These are phyloP conservation scores for Pygoscelis antarcticus DNA, from an alignment of 2,113 vertebrate genomes.

Conservation along the genomic window DNA sequence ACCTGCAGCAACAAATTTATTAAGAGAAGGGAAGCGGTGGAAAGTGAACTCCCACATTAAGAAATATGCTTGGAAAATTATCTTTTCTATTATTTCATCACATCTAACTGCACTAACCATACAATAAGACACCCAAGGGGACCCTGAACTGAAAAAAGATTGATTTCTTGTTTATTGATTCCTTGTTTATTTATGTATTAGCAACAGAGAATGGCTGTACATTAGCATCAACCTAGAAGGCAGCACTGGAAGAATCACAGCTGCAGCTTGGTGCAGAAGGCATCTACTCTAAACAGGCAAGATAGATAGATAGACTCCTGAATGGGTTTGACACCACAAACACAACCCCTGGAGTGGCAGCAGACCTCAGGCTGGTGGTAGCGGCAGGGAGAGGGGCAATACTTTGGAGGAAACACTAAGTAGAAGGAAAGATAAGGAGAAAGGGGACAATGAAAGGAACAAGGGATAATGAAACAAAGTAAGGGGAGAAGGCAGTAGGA, in stretches of 20 bases:
- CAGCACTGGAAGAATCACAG: background rate
- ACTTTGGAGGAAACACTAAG: background rate
- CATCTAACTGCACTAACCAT: background rate
- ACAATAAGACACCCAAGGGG: background rate
- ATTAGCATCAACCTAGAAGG: background rate
- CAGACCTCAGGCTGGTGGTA: background rate
- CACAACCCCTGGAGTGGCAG: background rate
- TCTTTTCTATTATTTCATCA: background rate
- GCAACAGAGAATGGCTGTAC: background rate
- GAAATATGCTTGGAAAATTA: background rate
- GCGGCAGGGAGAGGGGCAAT: accelerated
- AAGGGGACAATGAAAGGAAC: background rate
- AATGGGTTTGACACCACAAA: background rate
- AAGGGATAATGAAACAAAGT: background rate
- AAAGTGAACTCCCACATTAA: background rate
- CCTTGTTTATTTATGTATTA: background rate
- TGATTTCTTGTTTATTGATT: background rate
- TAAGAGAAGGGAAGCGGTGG: background rate
- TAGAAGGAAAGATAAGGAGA: background rate
- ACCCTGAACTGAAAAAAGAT: background rate
- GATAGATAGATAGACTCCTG: background rate
- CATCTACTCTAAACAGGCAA: background rate
- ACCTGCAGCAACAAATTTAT: background rate
- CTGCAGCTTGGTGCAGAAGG: background rate
- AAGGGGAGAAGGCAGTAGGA: background rate